A percentile compares a stretch with the other conserved stretches of the same genome.
Evolutionary conservation across 1,140 invertebrate species (phyloP).

Genomic region (Drosophila pseudoananassae): DNA sequence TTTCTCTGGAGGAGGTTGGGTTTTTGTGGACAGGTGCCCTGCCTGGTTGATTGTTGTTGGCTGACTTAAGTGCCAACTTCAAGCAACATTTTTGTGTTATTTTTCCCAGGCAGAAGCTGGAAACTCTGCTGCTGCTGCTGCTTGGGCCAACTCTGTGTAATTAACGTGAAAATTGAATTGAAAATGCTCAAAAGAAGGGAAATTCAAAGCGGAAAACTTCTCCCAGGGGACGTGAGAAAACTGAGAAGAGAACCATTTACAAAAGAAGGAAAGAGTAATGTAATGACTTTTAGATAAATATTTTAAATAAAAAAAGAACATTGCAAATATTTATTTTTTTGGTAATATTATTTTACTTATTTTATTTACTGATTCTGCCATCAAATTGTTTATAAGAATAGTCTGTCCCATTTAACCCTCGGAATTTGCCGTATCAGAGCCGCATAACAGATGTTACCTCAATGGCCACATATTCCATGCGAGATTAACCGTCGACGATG

Average conservation of each 20-base stretch:
- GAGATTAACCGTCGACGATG: slow-evolving; percentile 53
- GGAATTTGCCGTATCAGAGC: slow-evolving; percentile 9
- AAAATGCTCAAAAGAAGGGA: slow-evolving; percentile 31
- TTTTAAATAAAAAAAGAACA: background rate
- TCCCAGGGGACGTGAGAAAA: background rate
- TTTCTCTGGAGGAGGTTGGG: background rate
- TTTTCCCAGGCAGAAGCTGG: slow-evolving; percentile 15
- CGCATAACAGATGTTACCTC: slow-evolving; percentile 26
- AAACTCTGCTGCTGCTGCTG: slow-evolving; percentile 1
- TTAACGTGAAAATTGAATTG: slow-evolving; percentile 73
- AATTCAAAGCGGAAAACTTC: slow-evolving; percentile 34
- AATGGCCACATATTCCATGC: slow-evolving; percentile 20
- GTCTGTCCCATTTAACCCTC: slow-evolving; percentile 10
- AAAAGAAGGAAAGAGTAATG: slow-evolving; percentile 1
- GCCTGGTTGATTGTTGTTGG: slow-evolving; percentile 57
- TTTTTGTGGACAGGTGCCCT: slow-evolving; percentile 31
- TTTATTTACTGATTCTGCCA: background rate
- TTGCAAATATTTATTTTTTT: background rate
- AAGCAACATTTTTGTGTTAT: slow-evolving; percentile 44
- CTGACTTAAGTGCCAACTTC: slow-evolving; percentile 54
- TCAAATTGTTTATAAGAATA: slow-evolving; percentile 1
- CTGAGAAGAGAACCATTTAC: background rate
- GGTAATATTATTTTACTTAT: background rate
- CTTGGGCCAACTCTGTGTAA: slow-evolving; percentile 54
- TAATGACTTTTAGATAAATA: slow-evolving; percentile 33